These are phyloP conservation scores for Pterocles orientalis DNA, from an alignment of 2,113 vertebrate species.

Conservation along the genomic window DNA sequence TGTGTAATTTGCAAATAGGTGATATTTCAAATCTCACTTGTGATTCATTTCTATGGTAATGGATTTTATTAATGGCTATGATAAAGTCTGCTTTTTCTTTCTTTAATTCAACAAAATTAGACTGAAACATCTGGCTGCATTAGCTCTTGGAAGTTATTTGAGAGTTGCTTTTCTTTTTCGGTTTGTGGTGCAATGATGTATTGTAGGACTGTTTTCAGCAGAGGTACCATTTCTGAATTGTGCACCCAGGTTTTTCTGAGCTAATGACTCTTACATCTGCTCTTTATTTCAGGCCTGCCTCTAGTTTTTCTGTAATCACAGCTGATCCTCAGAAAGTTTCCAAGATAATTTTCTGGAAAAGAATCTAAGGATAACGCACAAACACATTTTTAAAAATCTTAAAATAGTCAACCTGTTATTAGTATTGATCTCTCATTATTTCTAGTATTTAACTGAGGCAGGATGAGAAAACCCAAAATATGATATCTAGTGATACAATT, in stretches of 20 bases:
- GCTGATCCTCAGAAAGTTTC: neutral
- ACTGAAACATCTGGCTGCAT: neutral
- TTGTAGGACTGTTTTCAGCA: neutral
- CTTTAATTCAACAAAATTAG: constrained; percentile 31
- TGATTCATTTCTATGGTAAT: constrained; percentile 11
- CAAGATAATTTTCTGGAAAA: neutral
- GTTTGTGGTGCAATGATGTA: neutral
- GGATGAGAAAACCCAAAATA: neutral
- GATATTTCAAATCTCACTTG: neutral
- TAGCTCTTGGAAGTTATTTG: neutral
- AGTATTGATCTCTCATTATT: neutral
- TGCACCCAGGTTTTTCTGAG: neutral
- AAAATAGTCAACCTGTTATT: neutral
- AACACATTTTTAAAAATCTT: neutral
- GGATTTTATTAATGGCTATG: neutral
- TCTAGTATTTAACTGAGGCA: neutral
- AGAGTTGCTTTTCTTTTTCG: neutral
- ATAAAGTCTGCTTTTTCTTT: constrained; percentile 36
- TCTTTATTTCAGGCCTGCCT: neutral
- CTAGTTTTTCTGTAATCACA: neutral
- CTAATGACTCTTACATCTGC: neutral
- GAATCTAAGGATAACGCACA: neutral
- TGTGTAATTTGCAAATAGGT: neutral
- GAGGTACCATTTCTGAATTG: neutral
- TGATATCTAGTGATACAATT: neutral